Percentiles rank a stretch among this genome's conserved stretches.
Evolutionary conservation across 1,140 invertebrate species (phyloP).

Genomic region (Brachionus rubens): DNA sequence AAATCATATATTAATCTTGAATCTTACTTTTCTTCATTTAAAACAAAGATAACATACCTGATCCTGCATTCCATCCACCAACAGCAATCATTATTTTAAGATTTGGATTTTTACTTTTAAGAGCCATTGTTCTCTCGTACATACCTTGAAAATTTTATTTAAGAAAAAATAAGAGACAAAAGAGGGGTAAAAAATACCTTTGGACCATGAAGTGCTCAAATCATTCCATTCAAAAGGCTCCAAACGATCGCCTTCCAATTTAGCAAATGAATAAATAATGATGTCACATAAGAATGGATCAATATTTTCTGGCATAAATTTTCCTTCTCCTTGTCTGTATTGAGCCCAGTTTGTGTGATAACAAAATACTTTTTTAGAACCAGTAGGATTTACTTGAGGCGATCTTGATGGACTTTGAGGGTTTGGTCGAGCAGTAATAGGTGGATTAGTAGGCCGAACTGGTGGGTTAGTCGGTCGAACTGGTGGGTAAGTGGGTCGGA

Average conservation of each 20-base stretch:
- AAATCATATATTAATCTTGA: too few relatives aligned
- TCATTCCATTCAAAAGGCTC: slow-evolving; percentile 75
- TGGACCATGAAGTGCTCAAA: slow-evolving; percentile 62
- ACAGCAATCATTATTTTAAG: slow-evolving; percentile 2
- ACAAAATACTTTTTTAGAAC: slow-evolving; percentile 65
- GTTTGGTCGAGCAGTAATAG: too few relatives aligned
- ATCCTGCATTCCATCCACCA: slow-evolving; percentile 73
- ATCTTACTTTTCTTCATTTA: too few relatives aligned
- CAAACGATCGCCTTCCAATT: slow-evolving; percentile 66
- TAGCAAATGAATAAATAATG: slow-evolving; percentile 86
- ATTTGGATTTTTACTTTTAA: slow-evolving; percentile 14
- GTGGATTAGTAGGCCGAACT: too few relatives aligned
- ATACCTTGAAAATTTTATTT: too few relatives aligned
- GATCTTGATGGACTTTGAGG: too few relatives aligned
- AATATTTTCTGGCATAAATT: slow-evolving; percentile 80
- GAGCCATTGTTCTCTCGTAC: slow-evolving; percentile 12
- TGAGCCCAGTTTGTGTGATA: slow-evolving; percentile 89
- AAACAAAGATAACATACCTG: slow-evolving; percentile 65
- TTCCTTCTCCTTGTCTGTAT: slow-evolving; percentile 77
- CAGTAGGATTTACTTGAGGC: not conserved
- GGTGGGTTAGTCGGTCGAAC: too few relatives aligned
- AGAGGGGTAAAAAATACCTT: too few relatives aligned
- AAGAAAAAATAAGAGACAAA: too few relatives aligned
- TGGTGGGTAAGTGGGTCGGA: too few relatives aligned
- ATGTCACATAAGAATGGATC: slow-evolving; percentile 82